phyloP scores from a whole-genome alignment of 2,888 invertebrate species.

The Callimorpha dominula region DNA sequence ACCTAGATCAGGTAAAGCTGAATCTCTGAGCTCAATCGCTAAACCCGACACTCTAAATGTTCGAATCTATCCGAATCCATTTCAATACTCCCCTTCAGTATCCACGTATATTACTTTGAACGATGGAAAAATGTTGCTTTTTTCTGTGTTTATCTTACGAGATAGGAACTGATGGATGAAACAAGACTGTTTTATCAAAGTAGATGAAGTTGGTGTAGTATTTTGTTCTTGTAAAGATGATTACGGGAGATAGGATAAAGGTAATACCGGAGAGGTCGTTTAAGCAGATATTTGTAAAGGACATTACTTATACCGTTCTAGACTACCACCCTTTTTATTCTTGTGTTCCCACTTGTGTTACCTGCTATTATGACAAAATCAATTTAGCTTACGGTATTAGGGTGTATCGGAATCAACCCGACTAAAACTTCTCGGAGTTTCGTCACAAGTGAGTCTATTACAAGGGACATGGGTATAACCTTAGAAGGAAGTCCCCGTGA shows the following conservation, averaged over 20 bases:
- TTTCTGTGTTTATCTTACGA: conserved; percentile 8
- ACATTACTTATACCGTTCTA: too few species aligned
- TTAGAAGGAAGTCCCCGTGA: neutral
- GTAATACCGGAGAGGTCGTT: neutral
- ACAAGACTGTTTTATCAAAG: neutral
- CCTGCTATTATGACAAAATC: too few species aligned
- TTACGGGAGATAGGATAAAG: neutral
- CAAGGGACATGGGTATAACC: neutral
- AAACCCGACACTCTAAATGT: conserved; percentile 16
- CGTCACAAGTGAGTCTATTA: neutral
- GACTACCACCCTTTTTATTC: too few species aligned
- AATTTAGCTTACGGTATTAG: too few species aligned
- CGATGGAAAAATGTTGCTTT: conserved; percentile 10
- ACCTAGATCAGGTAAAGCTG: conserved; percentile 13
- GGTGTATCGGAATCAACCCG: too few species aligned
- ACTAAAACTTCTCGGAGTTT: too few species aligned
- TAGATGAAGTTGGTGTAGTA: neutral
- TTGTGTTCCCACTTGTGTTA: too few species aligned
- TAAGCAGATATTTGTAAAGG: neutral
- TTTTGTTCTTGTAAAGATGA: neutral
- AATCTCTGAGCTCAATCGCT: conserved; percentile 8
- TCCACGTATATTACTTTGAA: conserved; percentile 7
- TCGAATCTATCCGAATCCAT: conserved; percentile 14
- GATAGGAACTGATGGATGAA: conserved; percentile 2
- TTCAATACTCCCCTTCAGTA: conserved; percentile 6